phyloP scores from a whole-genome alignment of 2,797 vertebrate species.

The Crax fasciolata region DNA sequence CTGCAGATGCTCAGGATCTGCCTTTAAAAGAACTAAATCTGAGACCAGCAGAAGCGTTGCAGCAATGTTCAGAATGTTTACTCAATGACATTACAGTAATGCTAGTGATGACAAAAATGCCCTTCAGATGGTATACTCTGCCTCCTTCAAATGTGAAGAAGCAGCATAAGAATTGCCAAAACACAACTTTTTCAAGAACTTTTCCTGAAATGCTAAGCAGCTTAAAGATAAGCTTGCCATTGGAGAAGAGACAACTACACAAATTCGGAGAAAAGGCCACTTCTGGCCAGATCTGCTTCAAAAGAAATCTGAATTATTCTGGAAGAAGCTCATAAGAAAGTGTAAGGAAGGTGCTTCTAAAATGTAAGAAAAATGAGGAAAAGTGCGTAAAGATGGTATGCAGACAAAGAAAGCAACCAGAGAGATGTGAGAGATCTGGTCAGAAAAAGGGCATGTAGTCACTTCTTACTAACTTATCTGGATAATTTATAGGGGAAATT shows the following conservation, averaged over 20 bases:
- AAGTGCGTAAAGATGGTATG: neutral
- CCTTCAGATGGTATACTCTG: neutral
- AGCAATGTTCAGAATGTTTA: neutral
- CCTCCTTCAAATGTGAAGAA: neutral
- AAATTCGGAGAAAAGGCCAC: neutral
- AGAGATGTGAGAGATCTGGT: neutral
- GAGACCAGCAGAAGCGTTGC: neutral
- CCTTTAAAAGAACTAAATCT: neutral
- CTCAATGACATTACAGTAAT: neutral
- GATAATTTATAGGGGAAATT: neutral
- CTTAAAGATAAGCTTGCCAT: constrained; percentile 1
- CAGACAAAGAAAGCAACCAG: neutral
- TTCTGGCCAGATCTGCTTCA: neutral
- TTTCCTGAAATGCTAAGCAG: neutral
- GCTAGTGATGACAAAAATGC: neutral
- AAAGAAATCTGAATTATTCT: neutral
- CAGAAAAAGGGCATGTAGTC: neutral
- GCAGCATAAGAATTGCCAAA: neutral
- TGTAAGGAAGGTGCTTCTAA: neutral
- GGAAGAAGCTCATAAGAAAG: neutral
- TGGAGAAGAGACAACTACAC: neutral
- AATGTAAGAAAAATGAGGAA: neutral
- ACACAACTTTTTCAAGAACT: neutral
- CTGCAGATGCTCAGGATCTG: neutral
- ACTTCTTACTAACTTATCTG: neutral